Base-by-base conservation (phyloP, 2,888 invertebrate genomes). In the Serripes groenlandicus region DNA sequence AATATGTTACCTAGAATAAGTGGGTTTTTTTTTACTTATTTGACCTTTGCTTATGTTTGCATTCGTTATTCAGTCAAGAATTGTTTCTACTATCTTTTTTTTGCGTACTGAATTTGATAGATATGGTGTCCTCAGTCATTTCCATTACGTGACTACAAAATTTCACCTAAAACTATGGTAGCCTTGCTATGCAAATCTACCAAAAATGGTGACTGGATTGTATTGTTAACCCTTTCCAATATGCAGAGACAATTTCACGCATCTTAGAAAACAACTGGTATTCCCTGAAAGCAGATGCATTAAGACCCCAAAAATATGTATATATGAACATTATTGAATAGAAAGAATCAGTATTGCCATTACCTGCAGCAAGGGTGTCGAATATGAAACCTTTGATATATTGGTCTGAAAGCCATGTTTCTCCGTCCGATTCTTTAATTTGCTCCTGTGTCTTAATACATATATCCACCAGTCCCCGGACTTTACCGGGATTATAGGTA, bases 351-450 rank as follows among this genome's bases (percentile, higher is more conserved):
- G 18, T 42, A 42, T 42, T 11, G 7, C 7, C 18, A 42, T 56
- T 78, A 84, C 86, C 86, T 58, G 86, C 86, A 4, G 84, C 80
- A 5, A 86, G 68, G 0, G 84, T 86, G 73, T 86, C 86, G 32
- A 69, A 84, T 37, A 86, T 77, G 11, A 86, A 81, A 4, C 86
- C 86, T 64, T 86, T 86, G 66, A 86, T 80, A 37, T 86, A 79
- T 54, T 86, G 84, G 66, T 86, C 86, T 3, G 84, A 74, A 15
- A 86, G 37, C 75, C 79, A 81, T 21, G 77, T 68, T 21, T 42
- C 37, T 5, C 86, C 84, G 35, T 77, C 82, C 49, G 62, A 72
- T 11, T 54, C 64, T 11, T 69, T 70, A 35, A 82, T 73, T 9
- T 84, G 79, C 69, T 28, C 37, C 52, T 86, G 86, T 9, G 58